Base-by-base conservation (phyloP, 2,797 vertebrate species). In the Cephalopachus bancanus region DNA sequence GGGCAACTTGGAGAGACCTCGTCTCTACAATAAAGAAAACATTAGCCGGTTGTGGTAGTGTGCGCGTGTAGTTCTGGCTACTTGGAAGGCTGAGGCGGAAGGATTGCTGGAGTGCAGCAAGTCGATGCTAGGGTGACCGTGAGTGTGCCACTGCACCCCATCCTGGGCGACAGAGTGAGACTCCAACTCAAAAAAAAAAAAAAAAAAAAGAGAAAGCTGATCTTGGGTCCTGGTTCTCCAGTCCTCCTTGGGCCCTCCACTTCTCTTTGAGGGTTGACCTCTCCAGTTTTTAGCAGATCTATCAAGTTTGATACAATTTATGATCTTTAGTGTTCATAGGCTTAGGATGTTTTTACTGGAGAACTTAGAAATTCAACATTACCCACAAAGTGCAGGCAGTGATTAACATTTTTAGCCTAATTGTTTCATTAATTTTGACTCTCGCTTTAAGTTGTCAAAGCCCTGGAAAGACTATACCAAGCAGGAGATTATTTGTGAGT, bases 291-390 rank as follows among this genome's bases (percentile, higher is more conserved):
- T 92, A 74, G 78, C 14, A 90, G 24, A 11, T 67, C 37, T 80
- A 22, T 55, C 14, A 57, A 79, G 20, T 69, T 78, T 86, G 44
- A 3, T 51, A 67, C 83, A 89, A 81, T 83, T 30, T 49, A 20
- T 93, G 16, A 80, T 89, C 51, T 71, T 69, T 26, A 62, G 24
- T 83, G 4, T 49, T 57, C 22, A 24, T 3, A 69, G 57, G 26
- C 1, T 37, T 33, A 76, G 15, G 9, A 26, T 92, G 1, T 10
- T 44, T 85, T 91, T 93, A 62, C n/a, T 30, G 33, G 72, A 89
- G 19, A 95, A 89, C 3, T n/a, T 96, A 26, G 22, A 89, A 94
- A 91, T n/a, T n/a, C 22, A 44, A 19, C 37, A 24, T 33, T 15
- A 62, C 37, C 51, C 44, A 53, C 7, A 24, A 64, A 60, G 19